Evolutionary conservation across 2,113 vertebrate genomes (phyloP).

Genomic region (Tricholaema leucomelas): DNA sequence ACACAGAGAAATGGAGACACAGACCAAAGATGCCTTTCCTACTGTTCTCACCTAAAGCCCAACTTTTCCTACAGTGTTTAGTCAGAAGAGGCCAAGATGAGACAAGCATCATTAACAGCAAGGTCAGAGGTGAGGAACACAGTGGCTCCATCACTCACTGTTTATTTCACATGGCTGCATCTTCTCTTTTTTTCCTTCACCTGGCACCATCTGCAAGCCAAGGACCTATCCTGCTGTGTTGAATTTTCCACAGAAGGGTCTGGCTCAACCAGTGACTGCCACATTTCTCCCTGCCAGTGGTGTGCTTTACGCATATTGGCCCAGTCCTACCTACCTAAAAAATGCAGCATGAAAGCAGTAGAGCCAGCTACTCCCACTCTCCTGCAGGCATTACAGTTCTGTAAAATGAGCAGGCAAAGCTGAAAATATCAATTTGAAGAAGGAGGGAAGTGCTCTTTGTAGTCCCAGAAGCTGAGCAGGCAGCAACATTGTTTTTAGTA

Average conservation of each 20-base stretch:
- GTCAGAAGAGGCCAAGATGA: not conserved
- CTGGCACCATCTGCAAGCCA: not conserved
- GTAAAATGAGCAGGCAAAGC: not conserved
- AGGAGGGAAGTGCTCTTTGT: not conserved
- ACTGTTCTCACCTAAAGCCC: not conserved
- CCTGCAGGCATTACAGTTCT: not conserved
- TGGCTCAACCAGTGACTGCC: not conserved
- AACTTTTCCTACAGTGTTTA: not conserved
- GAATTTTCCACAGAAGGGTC: not conserved
- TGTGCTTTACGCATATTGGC: not conserved
- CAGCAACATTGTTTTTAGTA: not conserved
- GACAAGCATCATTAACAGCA: not conserved
- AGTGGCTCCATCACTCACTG: not conserved
- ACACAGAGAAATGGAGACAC: not conserved
- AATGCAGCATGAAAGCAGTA: not conserved
- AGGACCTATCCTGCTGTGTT: not conserved
- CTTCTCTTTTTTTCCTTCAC: not conserved
- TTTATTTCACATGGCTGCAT: not conserved
- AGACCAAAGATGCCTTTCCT: not conserved
- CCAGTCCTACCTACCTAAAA: not conserved
- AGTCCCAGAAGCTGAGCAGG: not conserved
- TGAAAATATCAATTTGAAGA: not conserved
- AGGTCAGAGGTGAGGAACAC: not conserved
- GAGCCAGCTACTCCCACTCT: fast-evolving
- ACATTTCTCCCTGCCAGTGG: not conserved